Percentiles rank a stretch among this genome's conserved stretches.
Evolutionary conservation across 2,797 vertebrate genomes (phyloP).

Genomic region (Sphenopsis melanotis): DNA sequence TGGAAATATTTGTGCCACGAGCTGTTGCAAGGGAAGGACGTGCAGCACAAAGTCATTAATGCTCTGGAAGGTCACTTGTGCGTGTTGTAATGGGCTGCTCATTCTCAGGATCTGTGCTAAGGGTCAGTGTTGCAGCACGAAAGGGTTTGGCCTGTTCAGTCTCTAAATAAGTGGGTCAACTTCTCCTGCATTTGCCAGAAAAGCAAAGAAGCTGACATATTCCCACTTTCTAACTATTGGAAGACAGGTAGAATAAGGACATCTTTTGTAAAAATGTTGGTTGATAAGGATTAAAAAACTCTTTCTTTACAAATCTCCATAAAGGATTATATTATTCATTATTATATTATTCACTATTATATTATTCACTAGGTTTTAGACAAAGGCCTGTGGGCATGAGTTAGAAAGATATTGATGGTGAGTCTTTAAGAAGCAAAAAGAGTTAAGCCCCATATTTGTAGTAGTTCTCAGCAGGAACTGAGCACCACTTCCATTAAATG

Average conservation of each 20-base stretch:
- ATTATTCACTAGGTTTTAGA: neutral
- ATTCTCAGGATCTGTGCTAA: constrained; percentile 59
- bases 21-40: constrained; percentile 40
- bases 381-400: neutral
- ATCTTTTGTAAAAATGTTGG: neutral
- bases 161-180: constrained; percentile 54
- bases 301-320: neutral
- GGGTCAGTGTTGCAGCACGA: constrained; percentile 63
- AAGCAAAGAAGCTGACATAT: neutral
- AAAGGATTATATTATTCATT: neutral
- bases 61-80: constrained; percentile 72
- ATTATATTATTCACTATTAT: neutral
- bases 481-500: neutral
- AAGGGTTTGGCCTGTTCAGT: constrained; percentile 62
- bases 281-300: neutral
- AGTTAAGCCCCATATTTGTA: neutral
- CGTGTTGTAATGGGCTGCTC: constrained; percentile 59
- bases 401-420: neutral
- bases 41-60: constrained; percentile 71
- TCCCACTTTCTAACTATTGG: neutral
- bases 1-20: constrained; percentile 34
- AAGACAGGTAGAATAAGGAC: neutral
- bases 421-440: neutral
- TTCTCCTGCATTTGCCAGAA: constrained; percentile 22
- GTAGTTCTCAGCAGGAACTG: neutral